A percentile compares a stretch with the other conserved stretches of the same genome.
Evolutionary conservation across 2,888 invertebrate species (phyloP).

Genomic region (Drosophila pseudotakahashii): DNA sequence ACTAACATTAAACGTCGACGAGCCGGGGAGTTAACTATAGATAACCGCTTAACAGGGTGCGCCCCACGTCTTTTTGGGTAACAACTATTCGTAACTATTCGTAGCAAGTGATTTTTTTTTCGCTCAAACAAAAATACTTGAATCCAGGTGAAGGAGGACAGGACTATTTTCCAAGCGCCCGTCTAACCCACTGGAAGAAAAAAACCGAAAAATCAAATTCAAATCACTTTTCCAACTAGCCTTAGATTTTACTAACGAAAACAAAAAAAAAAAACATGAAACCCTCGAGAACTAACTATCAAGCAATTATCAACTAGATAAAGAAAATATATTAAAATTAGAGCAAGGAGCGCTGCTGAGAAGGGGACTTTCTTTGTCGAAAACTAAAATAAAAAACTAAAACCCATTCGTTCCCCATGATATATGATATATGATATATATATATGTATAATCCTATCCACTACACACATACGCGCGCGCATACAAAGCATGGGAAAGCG

Average conservation of each 20-base stretch:
- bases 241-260: conserved; percentile 28
- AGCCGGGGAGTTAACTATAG: conserved; percentile 27
- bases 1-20: conserved; percentile 10
- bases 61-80: conserved; percentile 48
- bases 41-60: conserved; percentile 45
- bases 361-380: conserved; percentile 22
- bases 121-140: conserved; percentile 31
- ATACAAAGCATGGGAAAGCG: conserved; percentile 64
- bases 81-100: conserved; percentile 60
- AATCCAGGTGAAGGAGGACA: conserved; percentile 10
- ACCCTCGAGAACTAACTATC: conserved; percentile 36
- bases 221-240: conserved; percentile 37
- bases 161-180: conserved; percentile 27
- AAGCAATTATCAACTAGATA: conserved; percentile 45
- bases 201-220: neutral
- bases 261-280: conserved; percentile 11
- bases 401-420: conserved; percentile 17
- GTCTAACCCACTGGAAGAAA: no score
- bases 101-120: conserved; percentile 64
- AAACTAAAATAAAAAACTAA: neutral
- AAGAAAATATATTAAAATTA: conserved; percentile 30
- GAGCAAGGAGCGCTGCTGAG: conserved; percentile 21
- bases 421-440: neutral
- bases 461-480: conserved; percentile 21
- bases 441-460: conserved; percentile 23